Conservation (phyloP, 2,888 invertebrate genomes). For the Stenodema calcarata region DNA sequence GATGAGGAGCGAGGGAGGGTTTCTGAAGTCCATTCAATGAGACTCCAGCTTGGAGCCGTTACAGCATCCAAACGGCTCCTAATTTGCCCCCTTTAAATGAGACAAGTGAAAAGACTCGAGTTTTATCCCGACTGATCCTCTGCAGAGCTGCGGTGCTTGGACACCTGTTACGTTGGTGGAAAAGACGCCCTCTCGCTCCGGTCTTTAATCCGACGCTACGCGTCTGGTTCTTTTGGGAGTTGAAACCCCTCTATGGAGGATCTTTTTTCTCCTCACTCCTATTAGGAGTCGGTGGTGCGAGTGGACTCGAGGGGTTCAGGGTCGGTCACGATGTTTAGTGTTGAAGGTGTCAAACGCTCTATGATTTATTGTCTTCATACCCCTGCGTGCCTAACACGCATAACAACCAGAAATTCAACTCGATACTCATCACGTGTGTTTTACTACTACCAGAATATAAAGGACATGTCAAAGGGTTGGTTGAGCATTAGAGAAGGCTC, state of each 20-base stretch:
- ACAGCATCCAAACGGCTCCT: conserved; percentile 24
- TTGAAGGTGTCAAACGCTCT: neutral
- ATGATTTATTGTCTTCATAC: neutral
- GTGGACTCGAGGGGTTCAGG: neutral
- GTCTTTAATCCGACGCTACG: neutral
- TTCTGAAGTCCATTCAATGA: neutral
- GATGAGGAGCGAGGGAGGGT: neutral
- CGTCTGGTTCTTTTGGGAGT: neutral
- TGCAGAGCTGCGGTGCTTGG: neutral
- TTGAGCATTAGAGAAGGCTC: no score
- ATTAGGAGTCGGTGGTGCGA: neutral
- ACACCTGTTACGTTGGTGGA: conserved; percentile 19
- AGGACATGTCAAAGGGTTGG: no score
- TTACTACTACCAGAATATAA: no score
- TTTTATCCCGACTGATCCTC: conserved; percentile 23
- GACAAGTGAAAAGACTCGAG: conserved; percentile 30
- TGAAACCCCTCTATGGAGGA: neutral
- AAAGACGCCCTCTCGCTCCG: neutral
- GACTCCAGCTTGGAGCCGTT: neutral
- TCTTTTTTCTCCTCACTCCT: no score
- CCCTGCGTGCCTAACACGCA: neutral
- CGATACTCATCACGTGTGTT: neutral
- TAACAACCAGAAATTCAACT: neutral
- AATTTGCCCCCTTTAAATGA: conserved; percentile 30
- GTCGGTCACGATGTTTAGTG: neutral